phyloP scores from a whole-genome alignment of 1,140 invertebrate species.

The Drosophila repleta region DNA sequence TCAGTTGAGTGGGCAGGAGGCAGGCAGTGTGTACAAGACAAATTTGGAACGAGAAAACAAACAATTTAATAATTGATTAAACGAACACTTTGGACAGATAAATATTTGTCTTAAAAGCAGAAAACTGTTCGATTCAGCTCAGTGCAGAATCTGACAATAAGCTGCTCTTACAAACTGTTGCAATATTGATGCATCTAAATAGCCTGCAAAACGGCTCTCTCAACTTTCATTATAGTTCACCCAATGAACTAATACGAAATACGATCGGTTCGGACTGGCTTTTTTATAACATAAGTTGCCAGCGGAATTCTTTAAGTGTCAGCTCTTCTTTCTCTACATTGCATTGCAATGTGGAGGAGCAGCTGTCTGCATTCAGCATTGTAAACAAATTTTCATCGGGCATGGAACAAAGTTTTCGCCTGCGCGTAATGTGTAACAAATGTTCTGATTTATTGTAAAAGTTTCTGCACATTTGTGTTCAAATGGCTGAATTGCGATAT shows the following conservation, averaged over 20 bases:
- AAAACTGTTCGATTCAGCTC: constrained; percentile 5
- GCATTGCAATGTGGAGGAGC: constrained; percentile 8
- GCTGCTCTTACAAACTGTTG: background rate
- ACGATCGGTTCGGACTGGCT: too few species aligned
- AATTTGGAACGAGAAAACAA: constrained; percentile 41
- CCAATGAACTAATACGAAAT: too few species aligned
- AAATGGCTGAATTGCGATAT: constrained; percentile 41
- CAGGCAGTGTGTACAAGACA: constrained; percentile 32
- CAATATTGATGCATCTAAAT: constrained; percentile 6
- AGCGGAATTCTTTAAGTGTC: too few species aligned
- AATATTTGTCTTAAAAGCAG: constrained; percentile 13
- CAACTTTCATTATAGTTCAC: too few species aligned
- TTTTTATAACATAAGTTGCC: background rate
- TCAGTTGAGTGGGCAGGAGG: constrained; percentile 33
- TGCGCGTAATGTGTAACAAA: constrained; percentile 61
- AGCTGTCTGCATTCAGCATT: constrained; percentile 51
- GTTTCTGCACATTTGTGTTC: constrained; percentile 28
- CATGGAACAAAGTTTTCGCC: constrained; percentile 50
- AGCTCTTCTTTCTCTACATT: background rate
- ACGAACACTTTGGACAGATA: constrained; percentile 29
- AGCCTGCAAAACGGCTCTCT: background rate
- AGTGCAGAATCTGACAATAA: constrained; percentile 22
- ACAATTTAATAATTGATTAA: constrained; percentile 61
- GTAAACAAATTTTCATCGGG: constrained; percentile 71
- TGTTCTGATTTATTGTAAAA: constrained; percentile 55